Conservation (phyloP, 2,113 vertebrate genomes). For the Pangasianodon hypophthalmus region DNA sequence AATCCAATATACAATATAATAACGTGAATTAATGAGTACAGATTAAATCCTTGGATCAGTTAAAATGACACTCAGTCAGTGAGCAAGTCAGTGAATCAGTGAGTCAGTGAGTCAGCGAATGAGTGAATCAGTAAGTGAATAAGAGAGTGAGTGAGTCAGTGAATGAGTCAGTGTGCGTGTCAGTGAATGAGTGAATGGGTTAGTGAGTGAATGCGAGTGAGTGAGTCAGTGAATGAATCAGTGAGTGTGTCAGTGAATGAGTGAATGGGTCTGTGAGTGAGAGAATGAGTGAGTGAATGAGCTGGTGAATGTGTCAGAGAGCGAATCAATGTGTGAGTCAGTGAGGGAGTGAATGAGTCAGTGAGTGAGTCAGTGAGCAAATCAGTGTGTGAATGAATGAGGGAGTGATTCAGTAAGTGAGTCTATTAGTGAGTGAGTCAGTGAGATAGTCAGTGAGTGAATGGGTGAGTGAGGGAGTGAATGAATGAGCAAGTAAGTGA, state of each 20-base stretch:
- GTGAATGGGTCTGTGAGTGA: not conserved
- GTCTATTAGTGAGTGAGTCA: not conserved
- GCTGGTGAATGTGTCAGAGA: not conserved
- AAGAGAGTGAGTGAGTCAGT: no score
- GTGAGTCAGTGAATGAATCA: not conserved
- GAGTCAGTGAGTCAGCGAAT: no score
- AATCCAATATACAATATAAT: not conserved
- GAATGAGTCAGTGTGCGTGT: not conserved
- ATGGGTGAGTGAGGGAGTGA: not conserved
- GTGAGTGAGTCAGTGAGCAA: not conserved
- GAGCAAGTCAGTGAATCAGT: not conserved
- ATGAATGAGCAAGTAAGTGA: not conserved
- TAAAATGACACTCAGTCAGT: not conserved
- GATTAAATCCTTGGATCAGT: not conserved
- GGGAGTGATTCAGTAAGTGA: not conserved
- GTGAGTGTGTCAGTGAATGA: not conserved
- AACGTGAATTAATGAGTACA: not conserved
- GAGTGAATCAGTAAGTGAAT: no score
- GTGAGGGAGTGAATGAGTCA: not conserved
- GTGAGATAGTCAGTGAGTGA: not conserved
- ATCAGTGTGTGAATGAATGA: not conserved
- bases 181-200: not conserved
- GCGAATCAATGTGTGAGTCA: not conserved
- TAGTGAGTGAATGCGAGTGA: not conserved
- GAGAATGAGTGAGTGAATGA: not conserved